Conservation (phyloP, 2,797 vertebrate species). For the Paratrypauchen microcephalus region DNA sequence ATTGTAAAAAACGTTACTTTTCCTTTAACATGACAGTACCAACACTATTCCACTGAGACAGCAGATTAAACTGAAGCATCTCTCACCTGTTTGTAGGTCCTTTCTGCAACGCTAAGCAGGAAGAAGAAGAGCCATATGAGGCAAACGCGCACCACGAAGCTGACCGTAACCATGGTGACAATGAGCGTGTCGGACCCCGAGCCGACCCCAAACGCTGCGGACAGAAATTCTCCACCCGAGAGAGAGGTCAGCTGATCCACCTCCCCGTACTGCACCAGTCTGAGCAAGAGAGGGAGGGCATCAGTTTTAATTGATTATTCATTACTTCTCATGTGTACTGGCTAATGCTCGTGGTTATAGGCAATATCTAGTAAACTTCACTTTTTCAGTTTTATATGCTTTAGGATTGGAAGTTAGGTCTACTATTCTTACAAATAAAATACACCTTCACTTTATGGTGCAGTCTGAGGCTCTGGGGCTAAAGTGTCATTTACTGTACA, state of each 20-base stretch:
- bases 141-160: conserved; percentile 91
- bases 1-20: no score
- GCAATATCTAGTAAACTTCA: no score
- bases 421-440: no score
- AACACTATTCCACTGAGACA: no score
- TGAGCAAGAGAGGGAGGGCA: conserved; percentile 30
- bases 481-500: no score
- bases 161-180: conserved; percentile 89
- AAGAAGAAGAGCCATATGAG: conserved; percentile 99
- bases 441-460: no score
- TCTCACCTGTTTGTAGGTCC: conserved; percentile 96
- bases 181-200: conserved; percentile 83
- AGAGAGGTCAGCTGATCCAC: conserved; percentile 86
- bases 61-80: background rate
- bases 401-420: no score
- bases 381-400: no score
- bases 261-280: conserved; percentile 89
- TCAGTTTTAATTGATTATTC: background rate
- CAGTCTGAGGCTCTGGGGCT: no score
- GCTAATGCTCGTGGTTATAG: no score
- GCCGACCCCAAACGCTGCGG: conserved; percentile 85
- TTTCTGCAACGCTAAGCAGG: conserved; percentile 95
- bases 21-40: background rate
- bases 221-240: conserved; percentile 84
- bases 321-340: no score